A percentile compares a stretch with the other conserved stretches of the same genome.
Evolutionary conservation across 2,888 invertebrate species (phyloP).

Genomic region (Phasia obesa): DNA sequence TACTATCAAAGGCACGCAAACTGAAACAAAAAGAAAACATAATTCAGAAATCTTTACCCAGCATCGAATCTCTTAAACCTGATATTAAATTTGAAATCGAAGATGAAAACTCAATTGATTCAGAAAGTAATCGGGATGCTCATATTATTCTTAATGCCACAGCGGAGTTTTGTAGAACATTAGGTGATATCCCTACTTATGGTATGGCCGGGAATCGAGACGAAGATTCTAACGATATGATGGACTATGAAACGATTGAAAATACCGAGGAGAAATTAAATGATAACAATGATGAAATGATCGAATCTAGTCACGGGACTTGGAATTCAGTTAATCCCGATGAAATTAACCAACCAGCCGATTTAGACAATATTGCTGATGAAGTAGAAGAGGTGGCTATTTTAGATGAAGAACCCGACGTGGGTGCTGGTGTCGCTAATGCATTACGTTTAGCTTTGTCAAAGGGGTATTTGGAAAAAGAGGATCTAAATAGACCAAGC

Average conservation of each 20-base stretch:
- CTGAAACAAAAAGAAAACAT: constrained; percentile 84
- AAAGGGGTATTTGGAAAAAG: constrained; percentile 96
- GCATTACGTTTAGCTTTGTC: constrained; percentile 95
- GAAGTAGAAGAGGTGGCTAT: constrained; percentile 82
- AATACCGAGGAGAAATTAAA: constrained; percentile 79
- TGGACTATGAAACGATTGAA: constrained; percentile 82
- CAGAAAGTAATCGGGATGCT: constrained; percentile 79
- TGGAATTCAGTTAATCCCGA: constrained; percentile 92
- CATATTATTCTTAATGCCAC: constrained; percentile 95
- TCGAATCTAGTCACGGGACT: constrained; percentile 86
- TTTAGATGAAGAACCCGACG: constrained; percentile 95
- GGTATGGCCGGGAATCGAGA: constrained; percentile 95
- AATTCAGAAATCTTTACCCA: constrained; percentile 77
- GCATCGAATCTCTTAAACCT: constrained; percentile 82
- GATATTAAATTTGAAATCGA: constrained; percentile 83
- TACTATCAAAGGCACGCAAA: constrained; percentile 88
- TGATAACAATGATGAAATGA: constrained; percentile 77
- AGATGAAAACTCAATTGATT: constrained; percentile 77
- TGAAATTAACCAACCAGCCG: constrained; percentile 82
- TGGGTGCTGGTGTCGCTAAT: constrained; percentile 95
- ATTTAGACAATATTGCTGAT: constrained; percentile 83
- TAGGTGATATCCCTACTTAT: constrained; percentile 97
- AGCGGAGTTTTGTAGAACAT: constrained; percentile 97
- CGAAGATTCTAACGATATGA: constrained; percentile 87
- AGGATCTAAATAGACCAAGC: constrained; percentile 88